Conservation (phyloP, 92 coral and sea anemone species). For the Phenganax subtilis region DNA sequence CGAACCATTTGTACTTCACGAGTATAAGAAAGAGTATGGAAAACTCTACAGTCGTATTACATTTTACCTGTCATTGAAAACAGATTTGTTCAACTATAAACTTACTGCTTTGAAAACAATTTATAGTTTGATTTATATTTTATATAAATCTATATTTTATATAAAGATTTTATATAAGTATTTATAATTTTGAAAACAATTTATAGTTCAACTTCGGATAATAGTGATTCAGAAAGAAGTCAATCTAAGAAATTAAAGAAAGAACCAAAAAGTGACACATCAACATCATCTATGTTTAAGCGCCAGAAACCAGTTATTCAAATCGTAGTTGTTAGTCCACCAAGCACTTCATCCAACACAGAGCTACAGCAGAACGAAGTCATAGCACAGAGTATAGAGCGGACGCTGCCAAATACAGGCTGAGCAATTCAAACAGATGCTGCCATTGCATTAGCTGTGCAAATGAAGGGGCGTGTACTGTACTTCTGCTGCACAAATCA, state of each 20-base stretch:
- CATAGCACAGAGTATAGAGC: too few species aligned
- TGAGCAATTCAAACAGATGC: slow-evolving; percentile 39
- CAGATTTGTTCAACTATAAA: slow-evolving; percentile 21
- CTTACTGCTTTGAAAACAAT: slow-evolving; percentile 2
- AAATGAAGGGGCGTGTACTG: slow-evolving; percentile 20
- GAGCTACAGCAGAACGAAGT: neutral
- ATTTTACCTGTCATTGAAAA: slow-evolving; percentile 13
- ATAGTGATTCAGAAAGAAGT: slow-evolving; percentile 3
- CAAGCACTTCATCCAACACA: slow-evolving; percentile 21
- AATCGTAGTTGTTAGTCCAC: neutral
- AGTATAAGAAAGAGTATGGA: slow-evolving; percentile 37
- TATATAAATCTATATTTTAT: too few species aligned
- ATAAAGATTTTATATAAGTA: too few species aligned
- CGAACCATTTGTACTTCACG: slow-evolving; percentile 35
- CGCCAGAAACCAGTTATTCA: neutral
- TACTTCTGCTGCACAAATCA: slow-evolving; percentile 31
- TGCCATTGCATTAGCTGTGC: slow-evolving; percentile 31
- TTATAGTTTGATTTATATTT: neutral
- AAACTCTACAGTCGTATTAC: slow-evolving; percentile 29
- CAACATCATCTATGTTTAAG: neutral
- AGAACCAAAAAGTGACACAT: neutral
- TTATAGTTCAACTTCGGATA: neutral
- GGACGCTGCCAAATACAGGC: neutral
- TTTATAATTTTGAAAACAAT: too few species aligned
- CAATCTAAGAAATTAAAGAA: slow-evolving; percentile 3